Percentiles rank a stretch among this genome's conserved stretches.
These are phyloP conservation scores for Epinephelus lanceolatus DNA, from an alignment of 2,113 vertebrate genomes.

Conservation along the genomic window DNA sequence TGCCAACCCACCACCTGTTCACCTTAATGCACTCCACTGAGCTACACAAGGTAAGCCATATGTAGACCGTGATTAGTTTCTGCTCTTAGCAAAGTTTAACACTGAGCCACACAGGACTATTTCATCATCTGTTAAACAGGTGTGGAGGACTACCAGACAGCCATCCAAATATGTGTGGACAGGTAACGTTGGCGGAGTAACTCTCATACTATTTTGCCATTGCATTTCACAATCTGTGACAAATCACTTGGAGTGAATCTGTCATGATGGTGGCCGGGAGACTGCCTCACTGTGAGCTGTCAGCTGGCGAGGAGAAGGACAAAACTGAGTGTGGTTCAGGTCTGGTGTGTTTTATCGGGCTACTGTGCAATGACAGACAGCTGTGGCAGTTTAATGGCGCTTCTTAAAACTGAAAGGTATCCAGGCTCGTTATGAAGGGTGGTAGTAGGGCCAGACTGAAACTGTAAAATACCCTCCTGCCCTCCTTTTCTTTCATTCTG, in stretches of 20 bases:
- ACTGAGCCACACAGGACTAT: background rate
- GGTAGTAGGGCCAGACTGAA: too few species aligned
- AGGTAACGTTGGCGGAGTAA: too few species aligned
- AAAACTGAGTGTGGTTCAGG: background rate
- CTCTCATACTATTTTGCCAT: background rate
- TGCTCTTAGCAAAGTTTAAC: background rate
- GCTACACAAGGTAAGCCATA: background rate
- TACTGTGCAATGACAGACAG: background rate
- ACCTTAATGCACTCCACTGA: background rate
- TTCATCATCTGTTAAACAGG: background rate
- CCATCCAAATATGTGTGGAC: too few species aligned
- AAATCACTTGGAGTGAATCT: constrained; percentile 14
- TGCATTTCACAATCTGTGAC: constrained; percentile 22
- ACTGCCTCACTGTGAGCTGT: too few species aligned
- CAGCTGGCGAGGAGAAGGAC: too few species aligned
- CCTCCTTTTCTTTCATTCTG: too few species aligned
- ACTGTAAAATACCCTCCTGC: too few species aligned
- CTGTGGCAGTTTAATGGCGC: too few species aligned
- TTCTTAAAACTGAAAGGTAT: too few species aligned
- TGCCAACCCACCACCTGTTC: background rate
- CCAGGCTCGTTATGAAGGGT: too few species aligned
- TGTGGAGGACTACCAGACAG: background rate
- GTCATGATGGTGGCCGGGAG: background rate
- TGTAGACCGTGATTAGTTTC: background rate
- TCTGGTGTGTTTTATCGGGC: background rate